Evolutionary conservation across 1,140 invertebrate genomes (phyloP).

Genomic region (Drosophila albomicans): DNA sequence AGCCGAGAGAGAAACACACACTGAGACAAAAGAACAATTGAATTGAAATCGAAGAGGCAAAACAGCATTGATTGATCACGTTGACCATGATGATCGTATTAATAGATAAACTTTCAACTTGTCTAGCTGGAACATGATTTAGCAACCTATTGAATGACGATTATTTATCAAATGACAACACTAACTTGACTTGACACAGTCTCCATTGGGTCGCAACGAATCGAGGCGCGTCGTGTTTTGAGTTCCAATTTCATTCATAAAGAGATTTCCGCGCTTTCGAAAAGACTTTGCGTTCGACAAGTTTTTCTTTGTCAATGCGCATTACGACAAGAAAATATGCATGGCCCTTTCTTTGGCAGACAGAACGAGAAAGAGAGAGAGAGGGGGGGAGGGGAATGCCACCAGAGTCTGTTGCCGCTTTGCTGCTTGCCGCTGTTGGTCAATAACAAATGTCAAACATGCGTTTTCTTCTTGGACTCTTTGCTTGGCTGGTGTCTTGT

Average conservation of each 20-base stretch:
- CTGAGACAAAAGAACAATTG: background rate
- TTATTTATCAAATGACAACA: slow-evolving; percentile 72
- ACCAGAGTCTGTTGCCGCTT: slow-evolving; percentile 8
- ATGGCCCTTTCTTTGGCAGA: slow-evolving; percentile 1
- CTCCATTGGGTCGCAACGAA: background rate
- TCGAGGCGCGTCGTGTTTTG: background rate
- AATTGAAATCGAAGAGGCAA: slow-evolving; percentile 2
- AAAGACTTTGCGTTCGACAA: slow-evolving; percentile 35
- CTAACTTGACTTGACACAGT: slow-evolving; percentile 57
- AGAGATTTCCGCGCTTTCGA: slow-evolving; percentile 67
- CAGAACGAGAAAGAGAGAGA: no score
- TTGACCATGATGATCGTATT: background rate
- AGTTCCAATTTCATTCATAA: slow-evolving; percentile 69
- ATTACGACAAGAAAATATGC: slow-evolving; percentile 46
- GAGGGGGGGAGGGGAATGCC: slow-evolving; percentile 47
- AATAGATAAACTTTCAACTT: slow-evolving; percentile 30
- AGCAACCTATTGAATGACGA: slow-evolving; percentile 53
- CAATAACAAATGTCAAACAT: slow-evolving; percentile 72
- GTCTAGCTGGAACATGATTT: slow-evolving; percentile 22
- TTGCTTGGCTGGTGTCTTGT: slow-evolving; percentile 35
- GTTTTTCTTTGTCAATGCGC: slow-evolving; percentile 33
- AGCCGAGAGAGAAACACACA: background rate
- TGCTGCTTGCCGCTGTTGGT: slow-evolving; percentile 43
- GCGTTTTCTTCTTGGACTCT: slow-evolving; percentile 48
- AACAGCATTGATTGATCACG: slow-evolving; percentile 2